Evolutionary conservation across 2,888 invertebrate species (phyloP).

Genomic region (Subacronicta megacephala): DNA sequence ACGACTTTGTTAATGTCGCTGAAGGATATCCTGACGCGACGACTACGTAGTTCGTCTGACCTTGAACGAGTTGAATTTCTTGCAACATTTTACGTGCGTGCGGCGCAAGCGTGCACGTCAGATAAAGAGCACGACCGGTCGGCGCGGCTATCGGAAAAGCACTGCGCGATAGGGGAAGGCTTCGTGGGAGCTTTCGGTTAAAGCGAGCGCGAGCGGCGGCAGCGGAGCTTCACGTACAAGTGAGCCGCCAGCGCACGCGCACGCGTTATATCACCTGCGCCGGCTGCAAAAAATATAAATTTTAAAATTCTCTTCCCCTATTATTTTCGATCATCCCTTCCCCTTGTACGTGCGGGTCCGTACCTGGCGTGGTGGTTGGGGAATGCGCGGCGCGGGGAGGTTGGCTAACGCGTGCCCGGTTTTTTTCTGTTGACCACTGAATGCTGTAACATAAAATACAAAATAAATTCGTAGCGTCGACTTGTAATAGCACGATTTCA

Average conservation of each 20-base stretch:
- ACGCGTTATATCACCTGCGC: conserved; percentile 89
- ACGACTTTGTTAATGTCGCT: conserved; percentile 83
- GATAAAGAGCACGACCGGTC: conserved; percentile 73
- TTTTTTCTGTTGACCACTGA: conserved; percentile 84
- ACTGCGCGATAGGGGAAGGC: conserved; percentile 74
- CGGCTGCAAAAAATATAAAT: conserved; percentile 90
- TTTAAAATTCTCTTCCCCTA: conserved; percentile 90
- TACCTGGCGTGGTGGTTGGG: conserved; percentile 83
- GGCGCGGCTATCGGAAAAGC: conserved; percentile 77
- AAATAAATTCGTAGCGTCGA: conserved; percentile 26
- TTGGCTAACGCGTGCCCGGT: conserved; percentile 83
- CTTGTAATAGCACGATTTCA: conserved; percentile 14
- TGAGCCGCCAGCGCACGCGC: conserved; percentile 88
- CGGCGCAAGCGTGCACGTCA: conserved; percentile 68
- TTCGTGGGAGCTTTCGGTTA: conserved; percentile 70
- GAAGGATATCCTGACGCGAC: conserved; percentile 88
- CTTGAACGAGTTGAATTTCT: conserved; percentile 88
- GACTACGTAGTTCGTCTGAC: conserved; percentile 91
- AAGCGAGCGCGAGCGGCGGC: conserved; percentile 76
- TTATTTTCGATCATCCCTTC: conserved; percentile 90
- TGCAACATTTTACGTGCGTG: conserved; percentile 85
- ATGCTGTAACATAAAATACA: conserved; percentile 64
- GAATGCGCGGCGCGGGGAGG: conserved; percentile 64
- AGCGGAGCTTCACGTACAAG: conserved; percentile 84
- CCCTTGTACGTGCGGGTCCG: conserved; percentile 86